phyloP scores from a whole-genome alignment of 2,888 invertebrate genomes.

The Schizotus pectinicornis region DNA sequence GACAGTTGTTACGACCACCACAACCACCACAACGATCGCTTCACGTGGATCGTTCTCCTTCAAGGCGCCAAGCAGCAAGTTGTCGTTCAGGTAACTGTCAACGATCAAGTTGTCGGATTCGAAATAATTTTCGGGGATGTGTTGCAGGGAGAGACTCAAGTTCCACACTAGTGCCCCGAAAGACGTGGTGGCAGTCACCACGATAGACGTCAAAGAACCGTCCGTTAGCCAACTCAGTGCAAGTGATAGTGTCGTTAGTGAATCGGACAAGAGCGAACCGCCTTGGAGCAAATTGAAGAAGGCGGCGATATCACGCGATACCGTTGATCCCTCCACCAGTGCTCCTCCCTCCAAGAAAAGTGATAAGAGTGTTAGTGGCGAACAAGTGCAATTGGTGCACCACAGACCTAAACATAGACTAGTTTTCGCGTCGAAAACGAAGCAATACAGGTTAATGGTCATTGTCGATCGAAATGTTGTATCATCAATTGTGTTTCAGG shows the following conservation, averaged over 20 bases:
- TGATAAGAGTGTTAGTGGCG: constrained; percentile 1
- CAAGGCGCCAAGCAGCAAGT: constrained; percentile 43
- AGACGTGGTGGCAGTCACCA: constrained; percentile 42
- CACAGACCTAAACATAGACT: constrained; percentile 48
- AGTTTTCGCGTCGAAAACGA: constrained; percentile 57
- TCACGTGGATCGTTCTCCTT: constrained; percentile 14
- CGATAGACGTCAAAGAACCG: constrained; percentile 42
- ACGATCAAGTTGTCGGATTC: not conserved
- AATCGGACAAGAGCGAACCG: constrained; percentile 60
- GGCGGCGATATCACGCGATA: constrained; percentile 67
- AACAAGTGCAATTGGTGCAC: constrained; percentile 3
- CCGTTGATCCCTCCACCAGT: constrained; percentile 36
- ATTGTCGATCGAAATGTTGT: not conserved
- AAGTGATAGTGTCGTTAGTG: constrained; percentile 46
- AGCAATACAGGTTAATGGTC: constrained; percentile 65
- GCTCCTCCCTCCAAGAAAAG: constrained; percentile 30
- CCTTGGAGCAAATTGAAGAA: constrained; percentile 79
- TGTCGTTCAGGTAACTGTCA: constrained; percentile 51
- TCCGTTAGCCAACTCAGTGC: constrained; percentile 37
- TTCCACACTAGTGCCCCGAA: constrained; percentile 47
- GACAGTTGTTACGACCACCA: too few species aligned
- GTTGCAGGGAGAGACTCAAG: constrained; percentile 47
- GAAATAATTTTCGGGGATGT: not conserved
- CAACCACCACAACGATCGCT: not conserved
- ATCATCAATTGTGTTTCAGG: constrained; percentile 42